Evolutionary conservation across 2,797 vertebrate genomes (phyloP), one percentile per base, ranked within the genome.

Genomic region (Eupleurogrammus muticus): DNA sequence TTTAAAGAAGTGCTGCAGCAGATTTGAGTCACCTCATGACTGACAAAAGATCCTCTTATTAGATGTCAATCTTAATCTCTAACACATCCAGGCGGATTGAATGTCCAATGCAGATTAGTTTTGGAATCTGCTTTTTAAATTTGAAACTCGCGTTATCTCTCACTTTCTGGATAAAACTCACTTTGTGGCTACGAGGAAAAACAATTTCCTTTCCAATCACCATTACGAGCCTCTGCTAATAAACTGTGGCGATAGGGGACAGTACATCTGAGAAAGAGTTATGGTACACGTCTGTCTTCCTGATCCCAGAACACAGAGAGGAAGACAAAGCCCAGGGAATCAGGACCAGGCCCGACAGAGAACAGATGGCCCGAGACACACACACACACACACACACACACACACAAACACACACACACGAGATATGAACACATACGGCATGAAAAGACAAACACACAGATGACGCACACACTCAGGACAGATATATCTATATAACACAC

Each of bases 301-400:
- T 73, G 77, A 86, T 84, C 83, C 87, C 58, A 75, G 50, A 79
- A 78, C 71, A 76, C 71, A 3, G 50, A 80, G 82, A 89, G 72
- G 67, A 83, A 87, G 80, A 89, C 75, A 71, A 84, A 87, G 73
- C 79, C 82, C 62, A 55, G 72, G 73, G 79, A 87, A 80, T 83
- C 84, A 79, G 83, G 64, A 88, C 70, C 83, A 85, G 84, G 85
- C 75, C 74, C 57, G 88, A 90, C 81, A 76, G 79, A 77, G 84
- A 91, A 87, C 91, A 92, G 89, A 92, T 91, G 91, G 89, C 81
- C 47, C 34, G 46, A 82, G 64, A 77, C 80, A 75, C 75, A 75
- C 46, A 70, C 58, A 49, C 60, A 64, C 63, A 40, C 68, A 61
- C 71, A 50, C 64, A 57, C 54, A 46, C 54, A 49, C 46, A 70